Evolutionary conservation across 2,797 vertebrate genomes (phyloP), one percentile per base, ranked within the genome.

Genomic region (Distichodus sexfasciatus): DNA sequence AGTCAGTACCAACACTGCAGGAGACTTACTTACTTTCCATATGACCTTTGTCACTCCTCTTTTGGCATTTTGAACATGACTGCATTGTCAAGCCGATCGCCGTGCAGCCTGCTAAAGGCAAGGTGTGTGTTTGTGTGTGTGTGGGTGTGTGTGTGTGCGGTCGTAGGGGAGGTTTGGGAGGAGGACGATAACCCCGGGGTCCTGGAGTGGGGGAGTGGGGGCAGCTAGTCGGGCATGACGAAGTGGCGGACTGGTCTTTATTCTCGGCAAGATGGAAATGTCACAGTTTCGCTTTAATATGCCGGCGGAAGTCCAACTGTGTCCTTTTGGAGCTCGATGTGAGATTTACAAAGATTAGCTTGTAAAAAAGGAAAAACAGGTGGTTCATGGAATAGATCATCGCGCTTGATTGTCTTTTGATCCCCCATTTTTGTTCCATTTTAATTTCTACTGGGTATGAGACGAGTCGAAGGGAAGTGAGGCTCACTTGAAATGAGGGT

Each of bases 21-120:
- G 85, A 19, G 29, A 88, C 84, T 86, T 80, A 86, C 80, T 89
- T 85, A 85, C 79, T 89, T 86, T 89, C 86, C 85, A 87, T 87
- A 82, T 84, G 87, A 90, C 87, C 90, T 91, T 89, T 89, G 85
- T 86, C 87, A 89, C 85, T 88, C 85, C 85, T 81, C 79, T 66
- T 72, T 83, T 89, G 88, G 89, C 87, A 91, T 91, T 89, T 88
- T 85, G 84, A 88, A 87, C 86, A 86, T 86, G 86, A 83, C 87
- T 84, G 82, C 63, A 85, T 85, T n/a, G 85, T 87, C 83, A 85
- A 79, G 75, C 72, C 75, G 66, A 75, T 84, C 76, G 81, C 87
- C 83, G 44, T 82, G 79, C 81, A 84, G 81, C 81, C 76, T 81
- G 79, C 85, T 85, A 86, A 91, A 88, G 83, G 70, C 64, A 75